Percentiles rank a stretch among this genome's conserved stretches.
Evolutionary conservation across 2,888 invertebrate species (phyloP).

Genomic region (Metopia argyrocephala): DNA sequence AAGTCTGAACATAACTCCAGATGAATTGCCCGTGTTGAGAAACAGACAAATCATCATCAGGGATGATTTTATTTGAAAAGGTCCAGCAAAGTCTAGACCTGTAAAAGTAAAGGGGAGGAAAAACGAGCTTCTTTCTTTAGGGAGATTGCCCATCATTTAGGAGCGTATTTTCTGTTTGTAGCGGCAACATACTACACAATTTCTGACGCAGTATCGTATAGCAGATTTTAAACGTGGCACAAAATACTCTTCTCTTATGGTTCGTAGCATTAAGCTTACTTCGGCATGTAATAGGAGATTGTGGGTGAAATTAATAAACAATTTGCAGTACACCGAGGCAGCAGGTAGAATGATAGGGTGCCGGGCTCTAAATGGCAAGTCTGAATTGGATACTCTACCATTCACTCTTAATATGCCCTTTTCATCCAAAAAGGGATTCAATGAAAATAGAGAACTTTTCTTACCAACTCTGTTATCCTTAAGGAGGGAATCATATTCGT

Average conservation of each 20-base stretch:
- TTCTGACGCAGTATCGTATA: conserved; percentile 31
- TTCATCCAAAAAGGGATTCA: conserved; percentile 41
- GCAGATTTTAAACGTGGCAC: conserved; percentile 22
- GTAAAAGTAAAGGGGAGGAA: too few species aligned
- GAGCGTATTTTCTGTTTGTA: conserved; percentile 31
- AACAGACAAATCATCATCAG: conserved; percentile 55
- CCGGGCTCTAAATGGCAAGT: conserved; percentile 10
- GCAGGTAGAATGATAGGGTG: conserved; percentile 43
- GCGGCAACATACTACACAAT: conserved; percentile 30
- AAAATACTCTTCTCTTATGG: conserved; percentile 34
- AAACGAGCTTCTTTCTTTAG: conserved; percentile 28
- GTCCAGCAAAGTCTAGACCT: too few species aligned
- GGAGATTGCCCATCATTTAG: conserved; percentile 51
- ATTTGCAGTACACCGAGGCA: conserved; percentile 3
- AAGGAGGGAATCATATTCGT: background rate
- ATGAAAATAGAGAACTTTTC: background rate
- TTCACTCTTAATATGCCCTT: conserved; percentile 22
- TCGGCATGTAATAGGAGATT: conserved; percentile 46
- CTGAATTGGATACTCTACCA: conserved; percentile 33
- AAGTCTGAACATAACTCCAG: conserved; percentile 43
- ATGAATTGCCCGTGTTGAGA: too few species aligned
- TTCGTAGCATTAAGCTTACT: conserved; percentile 30
- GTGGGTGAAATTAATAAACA: conserved; percentile 37
- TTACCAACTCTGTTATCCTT: background rate
- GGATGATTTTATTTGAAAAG: too few species aligned